Evolutionary conservation across 2,113 vertebrate species (phyloP), one percentile per base, ranked within the genome.

Genomic region (Daphoenositta chrysoptera): DNA sequence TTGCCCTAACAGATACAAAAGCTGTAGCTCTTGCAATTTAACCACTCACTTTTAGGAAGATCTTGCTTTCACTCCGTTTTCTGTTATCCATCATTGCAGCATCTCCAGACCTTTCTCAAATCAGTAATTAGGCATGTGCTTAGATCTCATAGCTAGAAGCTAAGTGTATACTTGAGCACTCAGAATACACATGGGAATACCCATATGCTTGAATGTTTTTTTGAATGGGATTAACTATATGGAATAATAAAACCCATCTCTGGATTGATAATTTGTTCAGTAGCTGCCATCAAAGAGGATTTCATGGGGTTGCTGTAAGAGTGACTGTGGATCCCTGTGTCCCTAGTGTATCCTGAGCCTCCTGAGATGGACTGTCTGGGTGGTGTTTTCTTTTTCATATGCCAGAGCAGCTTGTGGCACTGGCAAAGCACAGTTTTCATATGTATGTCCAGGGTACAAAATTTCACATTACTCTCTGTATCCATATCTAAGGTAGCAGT

Each of bases 271-370:
- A 68, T 51, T 18, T 48, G 9, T 51, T 56, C 37, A 37, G 60
- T 33, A 28, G 16, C 27, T 68, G 42, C 28, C 21, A 20, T 35
- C 24, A 31, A 19, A 23, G 60, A 61, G 31, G 23, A 17, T 20
- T 61, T 50, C 13, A 10, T 9, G 50, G n/a, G 21, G 44, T 9
- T 28, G 37, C 17, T 50, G 22, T 42, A 40, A 65, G 23, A 35
- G 22, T 0, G 0, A 7, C n/a, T 35, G 26, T 44, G 40, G 23
- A 40, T 64, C n/a, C 31, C 64, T 20, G 17, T 44, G 28, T 63
- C 48, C n/a, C 22, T 10, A 26, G 11, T 10, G 50, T 40, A 27
- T 11, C 31, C 9, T 11, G 35, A 27, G 47, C 18, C 63, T 18
- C 21, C 15, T 44, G 61, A 45, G 68, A 10, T 17, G 33, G 42